Percentiles rank a stretch among this genome's conserved stretches.
Conservation (phyloP, 2,113 vertebrate genomes). For the Cisticola juncidis region DNA sequence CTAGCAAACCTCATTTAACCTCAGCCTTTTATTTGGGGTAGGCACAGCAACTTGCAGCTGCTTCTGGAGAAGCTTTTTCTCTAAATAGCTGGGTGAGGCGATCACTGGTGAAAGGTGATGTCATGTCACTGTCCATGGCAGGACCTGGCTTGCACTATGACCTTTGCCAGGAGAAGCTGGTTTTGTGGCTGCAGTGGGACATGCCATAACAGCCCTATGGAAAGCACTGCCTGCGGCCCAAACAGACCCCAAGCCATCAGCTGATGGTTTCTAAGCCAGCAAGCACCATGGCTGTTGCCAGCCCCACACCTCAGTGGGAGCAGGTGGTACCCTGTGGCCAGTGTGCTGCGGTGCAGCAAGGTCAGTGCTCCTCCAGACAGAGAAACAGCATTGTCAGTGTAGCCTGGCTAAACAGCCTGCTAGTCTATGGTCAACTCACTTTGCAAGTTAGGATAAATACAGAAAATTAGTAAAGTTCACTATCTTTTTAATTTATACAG, state of each 20-base stretch:
- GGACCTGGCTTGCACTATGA: neutral
- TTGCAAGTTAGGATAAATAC: neutral
- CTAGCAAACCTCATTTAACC: slow-evolving; percentile 7
- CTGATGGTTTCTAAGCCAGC: neutral
- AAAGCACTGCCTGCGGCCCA: neutral
- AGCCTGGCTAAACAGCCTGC: neutral
- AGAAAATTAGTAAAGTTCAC: neutral
- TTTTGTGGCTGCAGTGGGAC: neutral
- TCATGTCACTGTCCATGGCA: neutral
- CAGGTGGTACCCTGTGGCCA: rapidly evolving
- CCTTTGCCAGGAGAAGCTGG: neutral
- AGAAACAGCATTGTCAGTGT: rapidly evolving
- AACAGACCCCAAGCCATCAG: neutral
- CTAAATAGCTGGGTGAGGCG: neutral
- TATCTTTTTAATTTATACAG: neutral
- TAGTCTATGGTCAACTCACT: neutral
- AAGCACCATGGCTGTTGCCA: neutral
- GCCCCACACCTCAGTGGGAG: rapidly evolving
- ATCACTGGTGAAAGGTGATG: neutral
- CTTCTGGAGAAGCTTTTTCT: neutral
- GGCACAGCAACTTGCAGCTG: neutral
- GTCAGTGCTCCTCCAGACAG: neutral
- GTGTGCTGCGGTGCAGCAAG: rapidly evolving
- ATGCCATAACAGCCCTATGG: neutral
- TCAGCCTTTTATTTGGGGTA: neutral